Evolutionary conservation across 2,888 invertebrate species (phyloP), one percentile per base, ranked within the genome.

Genomic region (Lycocerus yunnanus): DNA sequence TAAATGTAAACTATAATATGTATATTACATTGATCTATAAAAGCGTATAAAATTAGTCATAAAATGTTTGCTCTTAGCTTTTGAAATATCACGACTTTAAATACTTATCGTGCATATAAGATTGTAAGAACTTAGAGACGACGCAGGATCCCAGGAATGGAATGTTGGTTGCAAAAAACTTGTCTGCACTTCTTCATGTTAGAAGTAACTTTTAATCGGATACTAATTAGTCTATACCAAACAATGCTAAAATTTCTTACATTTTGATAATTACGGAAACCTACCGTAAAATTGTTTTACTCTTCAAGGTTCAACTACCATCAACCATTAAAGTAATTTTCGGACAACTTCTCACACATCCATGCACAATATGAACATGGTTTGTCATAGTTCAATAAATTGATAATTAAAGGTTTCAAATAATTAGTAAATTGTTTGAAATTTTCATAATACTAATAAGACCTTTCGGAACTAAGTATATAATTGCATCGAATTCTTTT

Each of bases 151-250:
- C 63, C 63, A 69, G 65, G 65, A 66, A 43, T 43, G 43, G 43
- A 43, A 71, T 66, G 66, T 58, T 58, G 63, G 58, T 24, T 58
- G 24, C 66, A 71, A 71, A 71, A 71, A 71, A 63, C 20, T 66
- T 43, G 71, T 71, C 71, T 71, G 71, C 66, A 71, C 65, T 71
- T 71, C 66, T 71, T 71, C 66, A 59, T 43, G 18, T 71, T 66
- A 71, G 66, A 71, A 43, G n/a, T 43, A 66, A 66, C 59, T 58
- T 66, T 21, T 67, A 71, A 71, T 71, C 24, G 71, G 15, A 58
- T 60, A 60, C 71, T 71, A 71, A 71, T 71, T 71, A 67, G 71
- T 60, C 27, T 71, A 59, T 21, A 27, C 24, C 58, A 63, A 71
- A 71, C 71, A 59, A 18, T 43, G 21, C 65, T 70, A 63, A 63